Percentiles rank a stretch among this genome's conserved stretches.
Evolutionary conservation across 2,797 vertebrate genomes (phyloP).

Genomic region (Pyrocephalus nanus): DNA sequence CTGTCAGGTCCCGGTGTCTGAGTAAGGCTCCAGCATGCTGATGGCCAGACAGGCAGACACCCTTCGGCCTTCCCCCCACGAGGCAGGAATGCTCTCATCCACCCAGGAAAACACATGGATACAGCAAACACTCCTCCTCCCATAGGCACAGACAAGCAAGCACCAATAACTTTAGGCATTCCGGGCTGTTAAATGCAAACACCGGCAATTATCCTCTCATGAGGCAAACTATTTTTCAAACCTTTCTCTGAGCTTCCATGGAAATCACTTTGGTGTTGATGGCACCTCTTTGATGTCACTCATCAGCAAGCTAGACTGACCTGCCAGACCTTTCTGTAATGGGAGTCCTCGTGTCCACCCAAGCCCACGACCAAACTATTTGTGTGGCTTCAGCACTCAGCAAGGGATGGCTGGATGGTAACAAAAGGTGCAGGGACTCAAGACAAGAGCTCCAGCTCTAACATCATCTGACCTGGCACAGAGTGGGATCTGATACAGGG

Average conservation of each 20-base stretch:
- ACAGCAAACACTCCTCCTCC: background rate
- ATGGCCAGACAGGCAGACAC: slow-evolving; percentile 2
- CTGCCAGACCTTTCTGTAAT: background rate
- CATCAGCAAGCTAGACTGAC: background rate
- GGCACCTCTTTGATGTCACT: background rate
- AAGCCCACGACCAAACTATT: background rate
- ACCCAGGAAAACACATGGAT: background rate
- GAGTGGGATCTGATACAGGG: background rate
- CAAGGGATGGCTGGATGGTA: fast-evolving
- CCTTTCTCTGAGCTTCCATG: background rate
- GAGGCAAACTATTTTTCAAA: background rate
- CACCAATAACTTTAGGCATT: background rate
- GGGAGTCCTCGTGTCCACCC: background rate
- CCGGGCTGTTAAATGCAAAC: background rate
- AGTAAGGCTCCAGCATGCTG: background rate
- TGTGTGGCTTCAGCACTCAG: background rate
- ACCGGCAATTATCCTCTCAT: background rate
- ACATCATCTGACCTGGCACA: background rate
- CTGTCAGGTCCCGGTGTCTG: background rate
- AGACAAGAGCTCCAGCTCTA: background rate
- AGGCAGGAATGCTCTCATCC: background rate
- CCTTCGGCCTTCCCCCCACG: background rate
- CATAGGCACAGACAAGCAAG: background rate
- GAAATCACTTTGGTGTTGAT: background rate
- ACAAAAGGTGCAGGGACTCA: background rate